phyloP scores from a whole-genome alignment of 1,140 invertebrate genomes.

The Temnothorax curvispinosus region DNA sequence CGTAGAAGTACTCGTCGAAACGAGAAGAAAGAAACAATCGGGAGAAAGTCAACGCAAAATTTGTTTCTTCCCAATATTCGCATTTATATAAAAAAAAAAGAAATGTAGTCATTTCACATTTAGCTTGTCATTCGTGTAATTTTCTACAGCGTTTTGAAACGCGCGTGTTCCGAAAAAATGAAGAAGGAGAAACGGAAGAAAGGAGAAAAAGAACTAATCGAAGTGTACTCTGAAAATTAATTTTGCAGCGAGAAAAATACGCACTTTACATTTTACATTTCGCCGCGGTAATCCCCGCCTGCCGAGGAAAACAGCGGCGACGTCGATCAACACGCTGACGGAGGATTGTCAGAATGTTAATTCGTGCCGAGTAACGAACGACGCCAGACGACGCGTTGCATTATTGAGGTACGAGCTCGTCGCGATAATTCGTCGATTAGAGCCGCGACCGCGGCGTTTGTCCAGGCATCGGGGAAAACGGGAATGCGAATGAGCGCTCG shows the following conservation, averaged over 20 bases:
- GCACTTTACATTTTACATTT: conserved; percentile 38
- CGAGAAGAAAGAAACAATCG: background rate
- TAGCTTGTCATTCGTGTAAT: conserved; percentile 44
- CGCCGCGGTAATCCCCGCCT: conserved; percentile 13
- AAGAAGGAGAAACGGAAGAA: background rate
- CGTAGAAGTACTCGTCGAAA: background rate
- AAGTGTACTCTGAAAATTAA: conserved; percentile 46
- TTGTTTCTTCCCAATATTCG: background rate
- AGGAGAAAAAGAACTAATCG: conserved; percentile 27
- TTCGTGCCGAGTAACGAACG: conserved; percentile 21
- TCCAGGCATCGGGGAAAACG: background rate
- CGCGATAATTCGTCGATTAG: conserved; percentile 49
- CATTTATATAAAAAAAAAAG: background rate
- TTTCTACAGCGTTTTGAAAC: conserved; percentile 47
- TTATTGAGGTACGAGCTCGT: conserved; percentile 44
- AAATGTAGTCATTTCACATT: background rate
- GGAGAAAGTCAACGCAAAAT: conserved; percentile 14
- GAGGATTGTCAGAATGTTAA: conserved; percentile 53
- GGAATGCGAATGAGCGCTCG: conserved; percentile 1
- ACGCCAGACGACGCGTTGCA: background rate
- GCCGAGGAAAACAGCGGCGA: conserved; percentile 37
- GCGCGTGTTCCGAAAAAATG: conserved; percentile 1
- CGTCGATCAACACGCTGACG: conserved; percentile 49
- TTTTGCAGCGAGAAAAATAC: conserved; percentile 37
- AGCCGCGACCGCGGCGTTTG: background rate